phyloP scores from a whole-genome alignment of 2,113 vertebrate genomes.

The Nesoenas mayeri region DNA sequence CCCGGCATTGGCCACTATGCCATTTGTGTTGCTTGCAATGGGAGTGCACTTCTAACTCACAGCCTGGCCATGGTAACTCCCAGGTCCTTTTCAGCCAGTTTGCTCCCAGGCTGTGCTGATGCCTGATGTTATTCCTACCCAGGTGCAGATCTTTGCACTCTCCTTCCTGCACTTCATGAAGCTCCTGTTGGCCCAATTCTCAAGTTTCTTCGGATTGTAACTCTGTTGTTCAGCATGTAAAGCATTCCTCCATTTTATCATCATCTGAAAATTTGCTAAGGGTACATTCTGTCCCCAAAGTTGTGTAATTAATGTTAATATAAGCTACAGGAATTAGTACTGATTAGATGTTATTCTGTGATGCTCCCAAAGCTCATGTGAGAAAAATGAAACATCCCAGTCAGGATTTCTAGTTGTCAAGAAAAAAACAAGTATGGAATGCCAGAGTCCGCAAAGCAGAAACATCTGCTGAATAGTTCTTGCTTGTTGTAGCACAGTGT shows the following conservation, averaged over 20 bases:
- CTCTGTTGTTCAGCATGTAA: neutral
- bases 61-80: neutral
- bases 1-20: accelerated
- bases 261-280: conserved; percentile 17
- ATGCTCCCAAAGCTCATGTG: conserved; percentile 31
- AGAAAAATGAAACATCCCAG: conserved; percentile 52
- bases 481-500: neutral
- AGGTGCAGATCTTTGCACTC: neutral
- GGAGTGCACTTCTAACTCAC: neutral
- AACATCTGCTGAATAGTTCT: conserved; percentile 31
- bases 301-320: conserved; percentile 56
- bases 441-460: conserved; percentile 2
- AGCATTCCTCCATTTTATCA: neutral
- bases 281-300: conserved; percentile 23
- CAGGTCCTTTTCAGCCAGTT: neutral
- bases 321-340: conserved; percentile 45
- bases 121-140: neutral
- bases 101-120: neutral
- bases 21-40: neutral
- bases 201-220: neutral
- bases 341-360: conserved; percentile 50
- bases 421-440: conserved; percentile 13
- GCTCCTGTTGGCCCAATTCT: neutral
- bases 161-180: neutral
- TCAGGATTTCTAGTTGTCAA: conserved; percentile 49